Conservation (phyloP, 2,113 vertebrate genomes). For the Grallaria varia region DNA sequence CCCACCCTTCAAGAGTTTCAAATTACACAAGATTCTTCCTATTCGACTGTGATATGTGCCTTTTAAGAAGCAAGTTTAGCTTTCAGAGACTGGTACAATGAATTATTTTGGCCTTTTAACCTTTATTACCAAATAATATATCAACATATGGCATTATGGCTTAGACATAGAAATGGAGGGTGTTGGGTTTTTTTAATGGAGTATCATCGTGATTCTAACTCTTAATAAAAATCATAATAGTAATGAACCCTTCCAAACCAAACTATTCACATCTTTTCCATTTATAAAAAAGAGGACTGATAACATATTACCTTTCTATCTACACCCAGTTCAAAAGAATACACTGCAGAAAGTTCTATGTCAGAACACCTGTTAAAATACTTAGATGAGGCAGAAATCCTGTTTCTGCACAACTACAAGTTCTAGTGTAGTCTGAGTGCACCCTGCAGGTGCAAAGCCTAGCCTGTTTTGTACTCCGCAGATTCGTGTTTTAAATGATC, state of each 20-base stretch:
- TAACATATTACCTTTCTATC: background rate
- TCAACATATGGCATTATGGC: background rate
- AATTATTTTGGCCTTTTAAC: background rate
- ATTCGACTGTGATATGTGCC: background rate
- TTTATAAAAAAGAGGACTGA: background rate
- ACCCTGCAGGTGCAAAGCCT: background rate
- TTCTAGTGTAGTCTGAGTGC: background rate
- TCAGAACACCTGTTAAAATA: background rate
- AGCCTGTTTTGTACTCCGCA: background rate
- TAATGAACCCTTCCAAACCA: background rate
- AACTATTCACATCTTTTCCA: background rate
- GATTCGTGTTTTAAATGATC: slow-evolving; percentile 7
- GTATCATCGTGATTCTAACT: background rate
- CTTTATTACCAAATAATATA: background rate
- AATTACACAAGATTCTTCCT: background rate
- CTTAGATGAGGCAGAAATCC: background rate
- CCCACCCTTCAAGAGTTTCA: background rate
- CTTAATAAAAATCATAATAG: background rate
- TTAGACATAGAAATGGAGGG: background rate
- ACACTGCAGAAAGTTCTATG: background rate
- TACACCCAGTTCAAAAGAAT: background rate
- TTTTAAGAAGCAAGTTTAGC: background rate
- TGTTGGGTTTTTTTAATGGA: background rate
- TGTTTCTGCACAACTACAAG: background rate
- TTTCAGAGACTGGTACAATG: background rate